phyloP scores from a whole-genome alignment of 2,113 vertebrate species.

The Phyllostomus hastatus region DNA sequence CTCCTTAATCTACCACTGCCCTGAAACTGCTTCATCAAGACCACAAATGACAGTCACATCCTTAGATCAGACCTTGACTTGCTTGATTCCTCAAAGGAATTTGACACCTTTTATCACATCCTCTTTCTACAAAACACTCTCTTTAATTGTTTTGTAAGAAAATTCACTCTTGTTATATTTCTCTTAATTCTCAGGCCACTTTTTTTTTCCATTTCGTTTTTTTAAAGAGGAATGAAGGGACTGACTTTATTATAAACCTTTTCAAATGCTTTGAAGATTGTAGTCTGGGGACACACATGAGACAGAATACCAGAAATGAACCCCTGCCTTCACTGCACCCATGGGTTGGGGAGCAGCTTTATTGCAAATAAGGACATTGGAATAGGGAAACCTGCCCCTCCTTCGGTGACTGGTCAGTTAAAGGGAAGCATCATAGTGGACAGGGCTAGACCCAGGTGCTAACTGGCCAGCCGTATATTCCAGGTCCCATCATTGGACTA shows the following conservation, averaged over 20 bases:
- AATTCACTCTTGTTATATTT: not conserved
- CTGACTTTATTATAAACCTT: not conserved
- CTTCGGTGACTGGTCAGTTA: slow-evolving; percentile 21
- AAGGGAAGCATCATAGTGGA: slow-evolving; percentile 18
- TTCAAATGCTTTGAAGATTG: slow-evolving; percentile 53
- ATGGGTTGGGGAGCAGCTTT: not conserved
- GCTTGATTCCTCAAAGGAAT: slow-evolving; percentile 21
- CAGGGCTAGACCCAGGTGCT: not conserved
- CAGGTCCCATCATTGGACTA: not conserved
- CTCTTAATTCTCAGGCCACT: not conserved
- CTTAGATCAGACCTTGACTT: not conserved
- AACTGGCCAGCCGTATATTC: not conserved
- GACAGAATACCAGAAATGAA: not conserved
- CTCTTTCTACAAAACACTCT: not conserved
- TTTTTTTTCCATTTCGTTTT: not conserved
- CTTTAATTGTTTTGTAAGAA: not conserved
- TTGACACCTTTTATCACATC: not conserved
- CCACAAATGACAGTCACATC: not conserved
- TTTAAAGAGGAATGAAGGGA: not conserved
- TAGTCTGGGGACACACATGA: not conserved
- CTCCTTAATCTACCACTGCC: not conserved
- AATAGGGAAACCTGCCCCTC: slow-evolving; percentile 41
- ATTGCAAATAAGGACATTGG: slow-evolving; percentile 35
- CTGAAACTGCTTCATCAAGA: not conserved
- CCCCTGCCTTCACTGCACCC: not conserved